Conservation (phyloP, 2,888 invertebrate species). For the Dendrolimus pini region DNA sequence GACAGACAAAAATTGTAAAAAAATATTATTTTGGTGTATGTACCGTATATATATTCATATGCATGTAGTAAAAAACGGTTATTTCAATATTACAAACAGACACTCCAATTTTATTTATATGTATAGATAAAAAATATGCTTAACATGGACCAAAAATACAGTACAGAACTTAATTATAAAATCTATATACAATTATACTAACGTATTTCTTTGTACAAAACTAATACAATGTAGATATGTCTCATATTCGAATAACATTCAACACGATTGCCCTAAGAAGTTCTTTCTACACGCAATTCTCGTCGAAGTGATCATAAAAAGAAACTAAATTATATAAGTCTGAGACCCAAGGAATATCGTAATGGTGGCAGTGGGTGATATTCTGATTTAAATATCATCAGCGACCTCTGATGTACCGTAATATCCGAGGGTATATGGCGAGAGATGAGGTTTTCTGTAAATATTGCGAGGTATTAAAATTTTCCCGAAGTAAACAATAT, state of each 20-base stretch:
- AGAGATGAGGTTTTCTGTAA: background rate
- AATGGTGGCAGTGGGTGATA: slow-evolving; percentile 19
- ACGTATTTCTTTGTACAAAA: too few relatives aligned
- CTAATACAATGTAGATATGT: background rate
- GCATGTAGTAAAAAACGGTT: too few relatives aligned
- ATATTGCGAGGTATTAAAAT: background rate
- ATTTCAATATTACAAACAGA: too few relatives aligned
- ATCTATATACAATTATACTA: too few relatives aligned
- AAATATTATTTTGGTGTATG: too few relatives aligned
- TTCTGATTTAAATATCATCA: slow-evolving; percentile 43
- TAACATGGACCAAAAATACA: too few relatives aligned
- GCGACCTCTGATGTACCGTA: slow-evolving; percentile 26
- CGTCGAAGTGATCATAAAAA: slow-evolving; percentile 13
- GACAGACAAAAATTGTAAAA: too few relatives aligned
- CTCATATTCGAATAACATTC: background rate
- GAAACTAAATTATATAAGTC: slow-evolving; percentile 19
- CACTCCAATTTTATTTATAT: too few relatives aligned
- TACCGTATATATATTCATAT: too few relatives aligned
- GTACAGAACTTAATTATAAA: too few relatives aligned
- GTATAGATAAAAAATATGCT: too few relatives aligned
- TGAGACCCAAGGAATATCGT: slow-evolving; percentile 12
- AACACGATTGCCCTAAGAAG: background rate
- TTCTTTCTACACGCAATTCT: background rate
- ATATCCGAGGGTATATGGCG: background rate
- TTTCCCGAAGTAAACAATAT: too few relatives aligned